Conservation (phyloP, 2,888 invertebrate genomes). For the Leptothorax acervorum region DNA sequence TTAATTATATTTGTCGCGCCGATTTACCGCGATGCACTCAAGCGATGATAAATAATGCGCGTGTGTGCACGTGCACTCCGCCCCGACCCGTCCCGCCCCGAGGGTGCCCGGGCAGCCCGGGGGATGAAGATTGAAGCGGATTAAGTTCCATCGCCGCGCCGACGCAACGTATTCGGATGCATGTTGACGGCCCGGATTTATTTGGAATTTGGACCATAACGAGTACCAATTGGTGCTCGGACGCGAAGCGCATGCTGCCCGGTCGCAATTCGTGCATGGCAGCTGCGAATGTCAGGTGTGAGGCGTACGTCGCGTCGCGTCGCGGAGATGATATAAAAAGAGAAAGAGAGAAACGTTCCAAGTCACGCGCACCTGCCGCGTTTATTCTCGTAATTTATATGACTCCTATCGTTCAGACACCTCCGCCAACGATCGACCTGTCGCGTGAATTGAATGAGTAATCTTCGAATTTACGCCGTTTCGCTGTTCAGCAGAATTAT, state of each 20-base stretch:
- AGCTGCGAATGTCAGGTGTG: constrained; percentile 72
- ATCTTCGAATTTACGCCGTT: neutral
- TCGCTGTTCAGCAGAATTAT: neutral
- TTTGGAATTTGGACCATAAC: constrained; percentile 27
- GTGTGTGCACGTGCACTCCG: neutral
- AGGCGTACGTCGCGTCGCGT: constrained; percentile 54
- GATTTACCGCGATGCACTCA: constrained; percentile 9
- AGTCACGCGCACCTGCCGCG: constrained; percentile 73
- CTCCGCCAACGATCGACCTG: constrained; percentile 50
- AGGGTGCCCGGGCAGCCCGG: too few species aligned
- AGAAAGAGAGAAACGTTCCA: constrained; percentile 31
- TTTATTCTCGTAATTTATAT: constrained; percentile 74
- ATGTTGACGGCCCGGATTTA: constrained; percentile 22
- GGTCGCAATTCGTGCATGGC: constrained; percentile 62
- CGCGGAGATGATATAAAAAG: constrained; percentile 59
- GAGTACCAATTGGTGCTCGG: neutral
- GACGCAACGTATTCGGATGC: neutral
- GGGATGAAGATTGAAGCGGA: neutral
- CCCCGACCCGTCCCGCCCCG: neutral
- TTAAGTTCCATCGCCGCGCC: constrained; percentile 20
- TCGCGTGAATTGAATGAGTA: neutral
- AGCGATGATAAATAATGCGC: constrained; percentile 2
- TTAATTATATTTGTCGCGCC: constrained; percentile 11
- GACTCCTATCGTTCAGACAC: constrained; percentile 67
- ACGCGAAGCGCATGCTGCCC: neutral